Base-by-base conservation (phyloP, 1,140 invertebrate species). In the Diorhabda elongata region DNA sequence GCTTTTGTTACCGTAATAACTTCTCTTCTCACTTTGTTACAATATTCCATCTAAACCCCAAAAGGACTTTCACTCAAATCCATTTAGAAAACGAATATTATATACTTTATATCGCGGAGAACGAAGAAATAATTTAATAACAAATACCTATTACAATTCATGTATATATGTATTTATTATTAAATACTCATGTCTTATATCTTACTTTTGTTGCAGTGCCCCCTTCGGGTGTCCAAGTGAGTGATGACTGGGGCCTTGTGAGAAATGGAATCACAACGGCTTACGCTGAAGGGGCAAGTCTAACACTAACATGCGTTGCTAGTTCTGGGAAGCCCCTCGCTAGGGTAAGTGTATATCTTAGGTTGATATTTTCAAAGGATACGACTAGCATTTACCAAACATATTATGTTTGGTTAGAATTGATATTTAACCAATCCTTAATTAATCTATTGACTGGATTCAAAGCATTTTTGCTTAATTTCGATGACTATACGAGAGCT, bases 231-330 rank as follows among this genome's bases (percentile, higher is more conserved):
- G 75, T 81, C 41, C 78, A 80, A 77, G 76, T 81, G 59, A 77
- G 66, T 63, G 80, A 81, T 71, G 78, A 78, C 70, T 71, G 73
- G 56, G 78, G 78, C 41, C 61, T 65, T 2, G 72, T 81, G 62
- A 81, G 80, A 75, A 81, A 81, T 71, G 81, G 78, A 58, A 77
- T 83, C 59, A 83, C 85, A 44, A 84, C 84, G 42, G 82, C 85
- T 5, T 86, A 85, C 75, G 84, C 84, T 44, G 85, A 86, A 76
- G 84, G 83, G 42, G 79, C 83, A 4, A 82, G 82, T 61, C 74
- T 85, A 64, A 78, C 79, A 8, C 76, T 86, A 56, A 82, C 82
- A n/a, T 86, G 85, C 75, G 77, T 81, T 64, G 84, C 83, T 42
- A 78, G 79, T n/a, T 76, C 74, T n/a, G 78, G 78, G 61, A 78